phyloP scores from a whole-genome alignment of 2,797 vertebrate genomes.

The Falco naumanni region DNA sequence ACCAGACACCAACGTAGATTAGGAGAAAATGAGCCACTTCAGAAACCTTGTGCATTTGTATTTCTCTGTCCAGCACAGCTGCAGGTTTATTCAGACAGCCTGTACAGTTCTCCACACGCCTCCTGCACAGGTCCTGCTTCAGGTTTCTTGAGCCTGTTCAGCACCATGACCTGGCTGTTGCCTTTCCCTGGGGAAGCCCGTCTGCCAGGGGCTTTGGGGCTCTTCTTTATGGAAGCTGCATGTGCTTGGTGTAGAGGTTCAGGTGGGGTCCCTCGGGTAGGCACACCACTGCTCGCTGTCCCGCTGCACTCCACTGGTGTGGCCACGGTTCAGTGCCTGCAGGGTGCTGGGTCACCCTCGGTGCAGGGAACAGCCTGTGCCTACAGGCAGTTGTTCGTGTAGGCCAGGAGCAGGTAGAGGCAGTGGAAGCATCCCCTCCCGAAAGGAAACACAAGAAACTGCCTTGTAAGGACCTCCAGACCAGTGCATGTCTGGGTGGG shows the following conservation, averaged over 20 bases:
- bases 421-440: background rate
- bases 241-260: background rate
- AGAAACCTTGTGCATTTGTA: background rate
- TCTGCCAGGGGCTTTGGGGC: background rate
- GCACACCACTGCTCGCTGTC: too few relatives aligned
- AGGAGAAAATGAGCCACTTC: background rate
- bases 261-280: background rate
- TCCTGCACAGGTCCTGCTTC: background rate
- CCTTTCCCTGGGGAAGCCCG: background rate
- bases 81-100: background rate
- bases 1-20: background rate
- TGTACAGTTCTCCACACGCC: too few relatives aligned
- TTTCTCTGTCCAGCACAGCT: background rate
- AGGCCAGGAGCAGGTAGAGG: background rate
- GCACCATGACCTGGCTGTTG: background rate
- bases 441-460: background rate
- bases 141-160: background rate
- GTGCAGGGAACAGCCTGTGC: background rate
- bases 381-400: background rate
- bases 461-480: background rate
- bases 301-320: background rate
- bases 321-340: background rate
- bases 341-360: background rate
- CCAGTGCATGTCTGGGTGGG: background rate
- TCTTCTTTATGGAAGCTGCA: background rate